A percentile compares a stretch with the other conserved stretches of the same genome.
Evolutionary conservation across 2,888 invertebrate genomes (phyloP).

Genomic region (Protodeltote pygarga): DNA sequence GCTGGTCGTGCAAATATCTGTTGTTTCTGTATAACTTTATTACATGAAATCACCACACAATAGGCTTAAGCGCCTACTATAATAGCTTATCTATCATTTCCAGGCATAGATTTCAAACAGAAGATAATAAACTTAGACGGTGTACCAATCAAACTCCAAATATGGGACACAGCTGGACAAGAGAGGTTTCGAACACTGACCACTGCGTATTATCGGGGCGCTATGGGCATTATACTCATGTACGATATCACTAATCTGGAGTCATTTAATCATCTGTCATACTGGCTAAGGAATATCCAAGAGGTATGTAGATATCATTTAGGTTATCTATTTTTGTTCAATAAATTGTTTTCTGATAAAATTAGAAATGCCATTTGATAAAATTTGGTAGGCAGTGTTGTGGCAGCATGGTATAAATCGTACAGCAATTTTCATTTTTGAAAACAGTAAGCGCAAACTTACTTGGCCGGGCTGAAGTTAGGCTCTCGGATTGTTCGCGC

Average conservation of each 20-base stretch:
- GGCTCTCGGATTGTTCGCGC: no score
- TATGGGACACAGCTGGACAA: constrained; percentile 96
- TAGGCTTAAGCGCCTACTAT: constrained; percentile 6
- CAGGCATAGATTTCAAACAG: constrained; percentile 96
- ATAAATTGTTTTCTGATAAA: no score
- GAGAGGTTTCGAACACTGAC: constrained; percentile 92
- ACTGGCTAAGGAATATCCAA: constrained; percentile 96
- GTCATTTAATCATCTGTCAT: constrained; percentile 96
- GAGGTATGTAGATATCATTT: constrained; percentile 87
- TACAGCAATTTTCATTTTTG: no score
- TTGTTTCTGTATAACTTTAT: no score
- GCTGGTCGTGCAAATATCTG: no score
- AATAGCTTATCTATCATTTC: constrained; percentile 38
- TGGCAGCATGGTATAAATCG: no score
- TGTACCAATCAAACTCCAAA: constrained; percentile 93
- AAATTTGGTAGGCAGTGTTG: no score
- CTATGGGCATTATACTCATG: constrained; percentile 96
- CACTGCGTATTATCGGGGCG: constrained; percentile 95
- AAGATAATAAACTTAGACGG: constrained; percentile 95
- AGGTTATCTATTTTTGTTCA: neutral
- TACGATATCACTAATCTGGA: constrained; percentile 96
- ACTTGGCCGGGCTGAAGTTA: no score
- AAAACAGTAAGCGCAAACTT: no score
- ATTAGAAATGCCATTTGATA: no score
- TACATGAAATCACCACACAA: constrained; percentile 19